A percentile compares a stretch with the other conserved stretches of the same genome.
These are phyloP conservation scores for Platypus cylindrus DNA, from an alignment of 2,888 invertebrate genomes.

Conservation along the genomic window DNA sequence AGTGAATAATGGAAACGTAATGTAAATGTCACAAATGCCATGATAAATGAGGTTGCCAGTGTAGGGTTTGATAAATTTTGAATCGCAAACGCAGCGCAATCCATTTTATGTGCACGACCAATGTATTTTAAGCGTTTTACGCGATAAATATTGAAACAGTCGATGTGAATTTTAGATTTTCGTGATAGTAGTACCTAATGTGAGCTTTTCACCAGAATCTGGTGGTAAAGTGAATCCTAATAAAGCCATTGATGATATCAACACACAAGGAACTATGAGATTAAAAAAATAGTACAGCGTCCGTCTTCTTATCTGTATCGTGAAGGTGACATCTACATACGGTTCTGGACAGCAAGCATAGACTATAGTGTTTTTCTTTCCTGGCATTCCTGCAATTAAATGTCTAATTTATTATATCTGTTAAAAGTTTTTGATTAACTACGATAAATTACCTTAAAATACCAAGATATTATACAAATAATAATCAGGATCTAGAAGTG, in stretches of 20 bases:
- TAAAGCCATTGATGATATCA: conserved; percentile 97
- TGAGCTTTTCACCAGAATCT: conserved; percentile 98
- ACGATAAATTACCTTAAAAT: neutral
- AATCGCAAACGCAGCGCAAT: conserved; percentile 3
- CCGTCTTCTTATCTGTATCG: conserved; percentile 88
- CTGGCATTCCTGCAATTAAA: conserved; percentile 65
- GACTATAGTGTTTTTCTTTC: conserved; percentile 83
- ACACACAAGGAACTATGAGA: conserved; percentile 96
- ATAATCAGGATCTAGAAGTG: too few species aligned
- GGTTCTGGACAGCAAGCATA: conserved; percentile 98
- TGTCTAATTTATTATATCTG: neutral
- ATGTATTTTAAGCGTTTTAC: conserved; percentile 17
- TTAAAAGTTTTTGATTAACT: too few species aligned
- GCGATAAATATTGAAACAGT: conserved; percentile 26
- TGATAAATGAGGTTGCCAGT: conserved; percentile 8
- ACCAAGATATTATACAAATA: too few species aligned
- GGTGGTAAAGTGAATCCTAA: conserved; percentile 97
- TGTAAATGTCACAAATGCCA: conserved; percentile 3
- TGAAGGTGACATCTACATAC: conserved; percentile 95
- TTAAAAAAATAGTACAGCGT: conserved; percentile 99
- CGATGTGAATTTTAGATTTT: conserved; percentile 32
- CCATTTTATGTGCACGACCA: conserved; percentile 8
- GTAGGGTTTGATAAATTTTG: conserved; percentile 7
- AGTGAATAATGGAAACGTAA: conserved; percentile 2
- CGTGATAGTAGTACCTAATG: conserved; percentile 41